These are phyloP conservation scores for Anarhynchus alexandrinus DNA, from an alignment of 2,113 vertebrate species.

Conservation along the genomic window DNA sequence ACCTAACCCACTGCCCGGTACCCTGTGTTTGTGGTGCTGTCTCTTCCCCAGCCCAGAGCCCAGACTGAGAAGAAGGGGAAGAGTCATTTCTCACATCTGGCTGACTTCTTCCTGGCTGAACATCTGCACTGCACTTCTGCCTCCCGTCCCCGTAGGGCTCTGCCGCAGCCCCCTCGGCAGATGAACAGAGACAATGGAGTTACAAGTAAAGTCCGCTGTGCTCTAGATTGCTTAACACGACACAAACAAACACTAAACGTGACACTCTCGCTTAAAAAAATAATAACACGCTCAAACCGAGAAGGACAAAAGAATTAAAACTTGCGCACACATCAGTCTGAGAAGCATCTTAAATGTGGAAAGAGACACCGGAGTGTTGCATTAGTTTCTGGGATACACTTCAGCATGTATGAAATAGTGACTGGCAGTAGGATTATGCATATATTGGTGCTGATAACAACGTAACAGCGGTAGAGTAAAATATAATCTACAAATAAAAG, in stretches of 20 bases:
- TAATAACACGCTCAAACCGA: not conserved
- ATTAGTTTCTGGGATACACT: constrained; percentile 27
- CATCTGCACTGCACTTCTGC: constrained; percentile 8
- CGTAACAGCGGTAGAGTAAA: constrained; percentile 31
- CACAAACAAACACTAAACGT: constrained; percentile 35
- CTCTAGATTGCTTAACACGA: constrained; percentile 11
- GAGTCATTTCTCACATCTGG: constrained; percentile 6
- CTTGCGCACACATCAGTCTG: constrained; percentile 1
- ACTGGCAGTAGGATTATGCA: constrained; percentile 42
- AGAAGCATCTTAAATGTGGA: not conserved
- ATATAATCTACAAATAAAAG: constrained; percentile 25
- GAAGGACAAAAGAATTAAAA: constrained; percentile 22
- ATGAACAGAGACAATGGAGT: constrained; percentile 24
- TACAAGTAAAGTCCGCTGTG: constrained; percentile 38
- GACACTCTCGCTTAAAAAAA: not conserved
- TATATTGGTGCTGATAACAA: constrained; percentile 48
- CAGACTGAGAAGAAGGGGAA: not conserved
- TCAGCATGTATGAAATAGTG: not conserved
- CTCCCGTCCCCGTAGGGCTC: not conserved
- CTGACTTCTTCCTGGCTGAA: constrained; percentile 6
- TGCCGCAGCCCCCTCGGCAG: not conserved
- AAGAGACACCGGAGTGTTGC: not conserved
- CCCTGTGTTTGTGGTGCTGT: not conserved
- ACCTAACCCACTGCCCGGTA: not conserved
- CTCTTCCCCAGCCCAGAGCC: not conserved